These are phyloP conservation scores for Crepidodera aurea DNA, from an alignment of 2,888 invertebrate species.

Conservation along the genomic window DNA sequence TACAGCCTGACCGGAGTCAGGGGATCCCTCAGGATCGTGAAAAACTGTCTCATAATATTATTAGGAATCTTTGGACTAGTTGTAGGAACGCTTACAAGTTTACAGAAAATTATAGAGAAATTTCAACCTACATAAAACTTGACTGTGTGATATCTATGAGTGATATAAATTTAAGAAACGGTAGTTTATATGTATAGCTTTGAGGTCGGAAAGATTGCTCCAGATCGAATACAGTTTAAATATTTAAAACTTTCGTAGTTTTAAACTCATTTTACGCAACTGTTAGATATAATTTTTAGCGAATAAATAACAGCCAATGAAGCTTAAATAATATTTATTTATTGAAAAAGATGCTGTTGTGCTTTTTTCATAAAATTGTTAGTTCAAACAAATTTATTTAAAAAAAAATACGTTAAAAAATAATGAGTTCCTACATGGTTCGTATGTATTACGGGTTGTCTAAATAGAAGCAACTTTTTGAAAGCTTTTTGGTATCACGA, in stretches of 20 bases:
- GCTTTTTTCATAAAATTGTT: too few relatives aligned
- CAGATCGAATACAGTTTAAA: not conserved
- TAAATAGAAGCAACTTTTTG: too few relatives aligned
- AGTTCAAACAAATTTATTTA: too few relatives aligned
- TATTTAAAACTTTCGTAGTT: not conserved
- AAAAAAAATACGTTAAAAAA: too few relatives aligned
- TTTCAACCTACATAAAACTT: slow-evolving; percentile 48
- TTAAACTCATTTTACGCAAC: not conserved
- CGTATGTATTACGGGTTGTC: too few relatives aligned
- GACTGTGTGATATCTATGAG: not conserved
- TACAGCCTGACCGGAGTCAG: slow-evolving; percentile 64
- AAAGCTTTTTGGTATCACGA: too few relatives aligned
- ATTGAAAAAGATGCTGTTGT: too few relatives aligned
- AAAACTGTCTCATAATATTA: slow-evolving; percentile 66
- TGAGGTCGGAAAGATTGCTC: too few relatives aligned
- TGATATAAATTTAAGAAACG: not conserved
- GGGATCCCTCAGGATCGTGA: slow-evolving; percentile 60
- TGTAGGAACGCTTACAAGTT: slow-evolving; percentile 72
- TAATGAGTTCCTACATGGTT: too few relatives aligned
- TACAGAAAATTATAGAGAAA: slow-evolving; percentile 67
- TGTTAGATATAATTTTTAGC: not conserved
- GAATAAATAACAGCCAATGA: not conserved
- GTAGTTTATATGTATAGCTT: not conserved
- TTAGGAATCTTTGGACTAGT: slow-evolving; percentile 71
- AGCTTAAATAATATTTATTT: too few relatives aligned